These are phyloP conservation scores for Sepiola atlantica DNA, from an alignment of 2,888 invertebrate species.

Conservation along the genomic window DNA sequence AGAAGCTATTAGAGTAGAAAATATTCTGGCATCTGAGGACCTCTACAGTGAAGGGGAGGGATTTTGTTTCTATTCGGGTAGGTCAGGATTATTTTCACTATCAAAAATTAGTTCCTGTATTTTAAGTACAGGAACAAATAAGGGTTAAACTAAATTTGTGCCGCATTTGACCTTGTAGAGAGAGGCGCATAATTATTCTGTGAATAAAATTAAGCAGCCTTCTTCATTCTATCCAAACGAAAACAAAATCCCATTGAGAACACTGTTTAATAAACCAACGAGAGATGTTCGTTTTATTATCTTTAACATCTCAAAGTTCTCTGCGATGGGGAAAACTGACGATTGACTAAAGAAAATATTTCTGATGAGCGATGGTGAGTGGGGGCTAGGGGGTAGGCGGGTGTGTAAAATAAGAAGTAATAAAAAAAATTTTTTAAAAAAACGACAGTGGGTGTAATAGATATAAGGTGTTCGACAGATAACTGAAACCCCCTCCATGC, in stretches of 20 bases:
- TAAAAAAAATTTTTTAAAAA: neutral
- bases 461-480: neutral
- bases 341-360: neutral
- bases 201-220: neutral
- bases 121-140: no score
- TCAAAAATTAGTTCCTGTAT: no score
- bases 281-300: no score
- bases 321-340: neutral
- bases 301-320: neutral
- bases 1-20: no score
- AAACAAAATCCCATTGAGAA: neutral
- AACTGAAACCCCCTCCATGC: neutral
- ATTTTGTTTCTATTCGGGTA: no score
- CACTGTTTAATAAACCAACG: neutral
- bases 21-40: no score
- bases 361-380: neutral
- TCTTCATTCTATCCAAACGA: neutral
- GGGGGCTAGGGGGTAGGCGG: neutral
- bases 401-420: conserved; percentile 4
- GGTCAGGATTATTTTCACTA: no score
- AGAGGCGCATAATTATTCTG: no score
- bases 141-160: no score
- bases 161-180: no score
- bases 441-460: neutral
- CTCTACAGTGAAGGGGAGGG: no score